Base-by-base conservation (phyloP, 2,113 vertebrate species). In the Melanostigma gelatinosum region DNA sequence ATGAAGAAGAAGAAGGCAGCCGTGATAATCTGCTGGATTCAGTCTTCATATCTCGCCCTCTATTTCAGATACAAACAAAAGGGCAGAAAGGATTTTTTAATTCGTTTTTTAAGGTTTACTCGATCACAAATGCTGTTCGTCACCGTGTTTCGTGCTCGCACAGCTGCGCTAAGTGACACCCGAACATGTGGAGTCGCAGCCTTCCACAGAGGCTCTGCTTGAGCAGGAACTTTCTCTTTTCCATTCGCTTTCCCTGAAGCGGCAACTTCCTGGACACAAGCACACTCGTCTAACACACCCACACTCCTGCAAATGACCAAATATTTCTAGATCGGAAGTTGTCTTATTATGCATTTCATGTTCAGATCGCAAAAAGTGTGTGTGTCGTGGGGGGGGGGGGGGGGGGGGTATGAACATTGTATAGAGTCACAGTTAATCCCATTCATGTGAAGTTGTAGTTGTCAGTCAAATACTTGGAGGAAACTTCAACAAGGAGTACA, bases 301-400 rank as follows among this genome's bases (percentile, higher is more conserved):
- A 44, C 79, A 79, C 78, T 72, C 66, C 60, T 72, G 27, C 54
- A 71, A 64, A 85, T 64, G 87, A 90, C 91, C 91, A 91, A 90
- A 93, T 82, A 86, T 75, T 74, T 77, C 46, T 76, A 73, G 38
- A 36, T 20, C 16, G 64, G 79, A 85, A 27, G 84, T 86, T 69
- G 54, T 77, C 38, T 78, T 69, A 9, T 75, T 76, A 83, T 87
- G 81, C 66, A 70, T 87, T 84, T 79, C 29, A 63, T 79, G 27
- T 73, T 77, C 29, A 2, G 55, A 74, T 74, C 72, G 69, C 72
- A 74, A 76, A 79, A 18, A 34, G 15, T 48, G 4, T 38, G 34
- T 34, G 34, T 34, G 34, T 34, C 4, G 32, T 2, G 3, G 3
- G 32, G 3, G 2, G 32, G 32, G 32, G 9, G 10, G 42, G 42